Evolutionary conservation across 1,140 invertebrate genomes (phyloP).

Genomic region (Laupala kohalensis): DNA sequence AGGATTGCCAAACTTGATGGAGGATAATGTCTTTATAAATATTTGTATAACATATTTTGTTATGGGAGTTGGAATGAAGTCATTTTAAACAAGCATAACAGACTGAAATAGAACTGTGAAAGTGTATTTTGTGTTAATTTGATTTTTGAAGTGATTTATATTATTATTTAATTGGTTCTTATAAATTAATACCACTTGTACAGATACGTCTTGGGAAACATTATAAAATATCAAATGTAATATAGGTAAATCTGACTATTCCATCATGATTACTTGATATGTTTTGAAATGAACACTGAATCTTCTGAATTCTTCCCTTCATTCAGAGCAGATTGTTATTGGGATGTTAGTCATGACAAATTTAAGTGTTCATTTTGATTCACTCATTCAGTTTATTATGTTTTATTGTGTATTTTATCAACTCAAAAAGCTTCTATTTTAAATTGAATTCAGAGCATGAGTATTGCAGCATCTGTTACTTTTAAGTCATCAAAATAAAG

Average conservation of each 20-base stretch:
- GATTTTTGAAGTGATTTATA: no score
- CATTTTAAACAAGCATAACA: no score
- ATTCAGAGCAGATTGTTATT: neutral
- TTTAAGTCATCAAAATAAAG: neutral
- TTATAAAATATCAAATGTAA: neutral
- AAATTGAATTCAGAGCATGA: neutral
- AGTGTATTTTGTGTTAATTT: no score
- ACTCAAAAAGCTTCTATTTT: neutral
- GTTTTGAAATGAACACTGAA: neutral
- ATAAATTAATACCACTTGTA: no score
- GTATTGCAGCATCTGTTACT: neutral
- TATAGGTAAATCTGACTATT: neutral
- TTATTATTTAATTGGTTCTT: no score
- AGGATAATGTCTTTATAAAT: neutral
- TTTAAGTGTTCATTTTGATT: neutral
- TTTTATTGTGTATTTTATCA: neutral
- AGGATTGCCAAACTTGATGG: neutral
- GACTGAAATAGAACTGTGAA: no score
- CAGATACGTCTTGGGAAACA: no score
- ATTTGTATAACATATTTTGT: neutral
- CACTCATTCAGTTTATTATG: neutral
- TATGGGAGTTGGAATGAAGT: neutral
- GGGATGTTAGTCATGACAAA: neutral
- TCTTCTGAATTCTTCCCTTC: neutral
- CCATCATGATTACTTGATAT: neutral